phyloP scores from a whole-genome alignment of 53 echinoderm and acorn worm species.

The Apostichopus leukothele region DNA sequence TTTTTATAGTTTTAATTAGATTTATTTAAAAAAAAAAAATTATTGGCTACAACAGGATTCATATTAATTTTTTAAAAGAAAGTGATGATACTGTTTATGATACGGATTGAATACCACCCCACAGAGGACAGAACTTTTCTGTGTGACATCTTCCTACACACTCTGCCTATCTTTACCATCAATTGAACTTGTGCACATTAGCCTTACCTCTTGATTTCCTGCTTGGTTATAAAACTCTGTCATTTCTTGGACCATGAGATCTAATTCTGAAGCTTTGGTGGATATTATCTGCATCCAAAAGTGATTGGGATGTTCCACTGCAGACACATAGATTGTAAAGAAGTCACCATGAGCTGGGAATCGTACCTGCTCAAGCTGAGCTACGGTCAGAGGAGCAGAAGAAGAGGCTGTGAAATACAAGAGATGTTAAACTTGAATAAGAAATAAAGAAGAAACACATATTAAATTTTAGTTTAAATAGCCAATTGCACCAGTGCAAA shows the following conservation, averaged over 20 bases:
- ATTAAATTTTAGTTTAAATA: no score
- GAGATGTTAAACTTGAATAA: no score
- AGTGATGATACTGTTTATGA: no score
- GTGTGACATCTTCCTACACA: no score
- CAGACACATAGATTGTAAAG: constrained; percentile 87
- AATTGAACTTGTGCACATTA: background rate
- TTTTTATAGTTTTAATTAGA: no score
- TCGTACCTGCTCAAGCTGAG: constrained; percentile 24
- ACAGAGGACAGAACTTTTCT: no score
- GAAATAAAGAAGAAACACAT: no score
- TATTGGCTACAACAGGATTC: no score
- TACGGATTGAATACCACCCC: no score
- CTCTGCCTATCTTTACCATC: background rate
- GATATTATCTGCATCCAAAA: constrained; percentile 94
- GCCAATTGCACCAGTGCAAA: no score
- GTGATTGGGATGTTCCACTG: constrained; percentile 86
- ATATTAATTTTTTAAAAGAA: no score
- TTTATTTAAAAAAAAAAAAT: no score
- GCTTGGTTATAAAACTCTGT: constrained; percentile 81
- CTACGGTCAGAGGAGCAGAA: background rate
- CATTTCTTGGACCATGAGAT: constrained; percentile 79
- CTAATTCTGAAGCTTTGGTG: constrained; percentile 72
- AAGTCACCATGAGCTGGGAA: constrained; percentile 55
- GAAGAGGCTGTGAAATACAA: background rate
- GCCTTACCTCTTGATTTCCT: constrained; percentile 70